Percentiles rank a stretch among this genome's conserved stretches.
phyloP scores from a whole-genome alignment of 2,113 vertebrate species.

The Delphinus delphis region DNA sequence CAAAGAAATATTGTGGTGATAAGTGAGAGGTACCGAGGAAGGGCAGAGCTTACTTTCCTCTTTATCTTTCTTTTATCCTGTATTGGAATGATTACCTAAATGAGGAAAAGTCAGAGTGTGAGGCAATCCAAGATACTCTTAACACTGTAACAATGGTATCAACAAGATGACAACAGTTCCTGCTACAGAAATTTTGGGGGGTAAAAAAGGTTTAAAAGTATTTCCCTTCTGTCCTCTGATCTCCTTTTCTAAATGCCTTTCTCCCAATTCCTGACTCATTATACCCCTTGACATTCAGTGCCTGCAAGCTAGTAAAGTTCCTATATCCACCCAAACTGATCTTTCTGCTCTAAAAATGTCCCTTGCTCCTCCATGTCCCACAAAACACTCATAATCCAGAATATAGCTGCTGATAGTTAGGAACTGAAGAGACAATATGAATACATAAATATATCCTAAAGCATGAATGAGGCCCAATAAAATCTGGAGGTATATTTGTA shows the following conservation, averaged over 20 bases:
- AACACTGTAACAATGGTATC: neutral
- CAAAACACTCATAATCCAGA: conserved; percentile 9
- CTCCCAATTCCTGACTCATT: neutral
- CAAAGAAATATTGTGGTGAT: neutral
- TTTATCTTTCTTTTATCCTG: neutral
- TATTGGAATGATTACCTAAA: neutral
- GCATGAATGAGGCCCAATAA: neutral
- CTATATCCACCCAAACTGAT: conserved; percentile 20
- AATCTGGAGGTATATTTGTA: neutral
- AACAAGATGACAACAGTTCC: neutral
- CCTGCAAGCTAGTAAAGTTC: conserved; percentile 7
- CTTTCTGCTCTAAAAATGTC: conserved; percentile 1
- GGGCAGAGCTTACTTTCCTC: neutral
- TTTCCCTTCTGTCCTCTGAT: neutral
- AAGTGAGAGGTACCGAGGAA: neutral
- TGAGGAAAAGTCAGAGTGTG: neutral
- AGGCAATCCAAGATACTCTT: neutral
- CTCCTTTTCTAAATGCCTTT: neutral
- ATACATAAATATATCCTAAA: conserved; percentile 25
- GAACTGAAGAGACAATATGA: neutral
- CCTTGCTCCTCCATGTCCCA: neutral
- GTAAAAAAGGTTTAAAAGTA: neutral
- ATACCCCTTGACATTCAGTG: neutral
- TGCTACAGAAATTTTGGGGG: neutral
- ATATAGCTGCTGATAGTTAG: neutral